phyloP scores from a whole-genome alignment of 2,113 vertebrate species.

The Scytalopus superciliaris region DNA sequence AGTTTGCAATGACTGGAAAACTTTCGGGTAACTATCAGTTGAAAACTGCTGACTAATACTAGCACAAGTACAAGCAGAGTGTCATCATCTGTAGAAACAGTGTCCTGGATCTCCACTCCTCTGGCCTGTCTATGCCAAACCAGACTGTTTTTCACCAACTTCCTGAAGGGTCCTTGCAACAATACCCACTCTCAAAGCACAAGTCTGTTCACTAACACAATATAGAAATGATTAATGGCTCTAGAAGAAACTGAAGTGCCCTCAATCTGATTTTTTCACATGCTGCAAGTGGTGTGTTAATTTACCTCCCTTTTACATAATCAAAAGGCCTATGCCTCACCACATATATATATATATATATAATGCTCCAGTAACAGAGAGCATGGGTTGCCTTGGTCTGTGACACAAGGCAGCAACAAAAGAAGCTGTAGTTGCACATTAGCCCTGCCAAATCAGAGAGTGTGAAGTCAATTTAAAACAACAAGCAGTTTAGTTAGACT shows the following conservation, averaged over 20 bases:
- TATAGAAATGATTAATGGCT: not conserved
- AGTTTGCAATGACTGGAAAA: not conserved
- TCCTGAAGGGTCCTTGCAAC: not conserved
- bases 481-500: not conserved
- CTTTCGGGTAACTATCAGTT: not conserved
- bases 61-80: not conserved
- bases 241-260: not conserved
- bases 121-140: not conserved
- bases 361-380: not conserved
- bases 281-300: not conserved
- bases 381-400: rapidly evolving
- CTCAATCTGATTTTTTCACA: not conserved
- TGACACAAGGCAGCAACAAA: not conserved
- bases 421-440: not conserved
- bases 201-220: not conserved
- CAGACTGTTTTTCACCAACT: not conserved
- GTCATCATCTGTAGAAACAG: not conserved
- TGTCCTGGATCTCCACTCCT: not conserved
- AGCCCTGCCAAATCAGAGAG: not conserved
- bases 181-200: not conserved
- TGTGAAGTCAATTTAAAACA: not conserved
- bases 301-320: not conserved
- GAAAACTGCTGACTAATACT: not conserved
- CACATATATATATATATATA: no score
- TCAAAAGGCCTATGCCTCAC: not conserved